These are phyloP conservation scores for Drosophila algonquin DNA, from an alignment of 2,888 invertebrate genomes.

Conservation along the genomic window DNA sequence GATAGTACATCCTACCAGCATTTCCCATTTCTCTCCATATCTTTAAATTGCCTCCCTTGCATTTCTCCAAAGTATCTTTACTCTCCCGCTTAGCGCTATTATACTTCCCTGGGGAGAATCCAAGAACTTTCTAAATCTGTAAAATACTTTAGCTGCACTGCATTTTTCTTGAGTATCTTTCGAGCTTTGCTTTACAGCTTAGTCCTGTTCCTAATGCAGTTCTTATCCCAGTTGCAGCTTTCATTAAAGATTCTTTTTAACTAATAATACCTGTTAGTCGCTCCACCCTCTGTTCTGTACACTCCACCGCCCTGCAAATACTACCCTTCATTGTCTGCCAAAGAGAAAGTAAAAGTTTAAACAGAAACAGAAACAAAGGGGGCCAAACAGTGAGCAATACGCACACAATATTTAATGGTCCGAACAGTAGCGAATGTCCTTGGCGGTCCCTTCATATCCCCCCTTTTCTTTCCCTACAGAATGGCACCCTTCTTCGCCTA, in stretches of 20 bases:
- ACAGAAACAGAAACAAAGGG: conserved; percentile 22
- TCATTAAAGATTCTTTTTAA: conserved; percentile 6
- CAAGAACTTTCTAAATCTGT: background rate
- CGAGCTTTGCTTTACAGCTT: background rate
- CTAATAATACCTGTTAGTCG: conserved; percentile 16
- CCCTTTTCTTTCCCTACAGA: conserved; percentile 23
- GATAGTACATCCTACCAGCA: background rate
- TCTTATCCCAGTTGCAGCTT: background rate
- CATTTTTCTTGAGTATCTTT: background rate
- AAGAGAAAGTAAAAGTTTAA: conserved; percentile 17
- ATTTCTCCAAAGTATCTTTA: background rate
- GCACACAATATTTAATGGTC: conserved; percentile 53
- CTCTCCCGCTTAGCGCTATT: background rate
- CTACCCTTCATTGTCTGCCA: conserved; percentile 7
- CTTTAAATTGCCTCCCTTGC: background rate
- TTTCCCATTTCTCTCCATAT: background rate
- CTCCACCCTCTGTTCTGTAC: background rate
- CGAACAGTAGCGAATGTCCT: conserved; percentile 37
- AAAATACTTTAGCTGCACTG: background rate
- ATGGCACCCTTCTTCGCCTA: conserved; percentile 24
- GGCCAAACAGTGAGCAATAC: conserved; percentile 29
- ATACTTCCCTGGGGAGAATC: background rate
- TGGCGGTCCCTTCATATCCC: too few relatives aligned
- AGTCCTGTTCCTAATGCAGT: background rate
- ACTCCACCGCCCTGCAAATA: background rate